Base-by-base conservation (phyloP, 2,113 vertebrate species). In the Coturnix japonica region DNA sequence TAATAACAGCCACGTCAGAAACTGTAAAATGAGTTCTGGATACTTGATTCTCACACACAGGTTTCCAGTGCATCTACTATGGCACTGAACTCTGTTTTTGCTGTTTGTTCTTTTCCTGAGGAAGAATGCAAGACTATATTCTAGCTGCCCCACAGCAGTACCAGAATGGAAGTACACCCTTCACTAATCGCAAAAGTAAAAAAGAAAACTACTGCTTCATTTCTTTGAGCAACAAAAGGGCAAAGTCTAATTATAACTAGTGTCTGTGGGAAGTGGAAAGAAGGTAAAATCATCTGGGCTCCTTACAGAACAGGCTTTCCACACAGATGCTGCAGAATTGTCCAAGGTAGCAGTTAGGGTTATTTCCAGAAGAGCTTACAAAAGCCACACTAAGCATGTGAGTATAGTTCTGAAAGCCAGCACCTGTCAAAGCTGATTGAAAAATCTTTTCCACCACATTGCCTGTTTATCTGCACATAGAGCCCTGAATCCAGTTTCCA, bases 401-500 rank as follows among this genome's bases (percentile, higher is more conserved):
- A 76, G 20, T 6, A 6, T 10, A 56, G 14, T 51, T 77, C 69
- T 89, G 53, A 75, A 91, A 88, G 63, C 15, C 39, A 65, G 33
- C 3, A 25, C 20, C 86, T 35, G 16, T 13, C 41, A 74, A 71
- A 31, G 31, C 13, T 61, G 26, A 44, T 14, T 4, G 9, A 53
- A 59, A 84, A 91, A 64, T 43, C n/a, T 90, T 64, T 26, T 14
- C 12, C 35, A 65, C 39, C 21, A 31, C 56, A n/a, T n/a, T 57
- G 35, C 31, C 20, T 41, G 16, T 64, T 47, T 56, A 67, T 21
- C 28, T 65, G 65, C 26, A 81, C 0, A 0, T 9, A 17, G 13
- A 81, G 47, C 6, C 56, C 18, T 19, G 12, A 8, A 19, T 13
- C 14, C 49, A 87, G 31, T 35, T 72, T 8, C 41, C 33, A 66